These are phyloP conservation scores for Acanthosepion pharaonis DNA, from an alignment of 2,888 invertebrate genomes.

Conservation along the genomic window DNA sequence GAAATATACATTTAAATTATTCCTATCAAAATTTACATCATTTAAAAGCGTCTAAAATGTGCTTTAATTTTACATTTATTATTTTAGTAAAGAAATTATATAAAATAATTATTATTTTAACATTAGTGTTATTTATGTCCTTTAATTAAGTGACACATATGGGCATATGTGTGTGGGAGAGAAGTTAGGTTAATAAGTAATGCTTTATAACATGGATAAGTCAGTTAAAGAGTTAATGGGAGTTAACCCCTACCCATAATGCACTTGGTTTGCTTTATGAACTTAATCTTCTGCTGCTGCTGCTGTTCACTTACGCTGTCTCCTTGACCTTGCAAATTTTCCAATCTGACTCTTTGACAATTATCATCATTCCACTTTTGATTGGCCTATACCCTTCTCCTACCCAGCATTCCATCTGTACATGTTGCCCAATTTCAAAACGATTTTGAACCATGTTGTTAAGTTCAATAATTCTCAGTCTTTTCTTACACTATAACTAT, in stretches of 20 bases:
- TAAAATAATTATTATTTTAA: too few relatives aligned
- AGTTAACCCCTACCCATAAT: not conserved
- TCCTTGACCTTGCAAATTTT: conserved; percentile 12
- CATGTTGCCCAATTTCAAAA: not conserved
- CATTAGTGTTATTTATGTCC: too few relatives aligned
- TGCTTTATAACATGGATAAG: not conserved
- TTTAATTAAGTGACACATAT: too few relatives aligned
- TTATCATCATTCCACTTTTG: not conserved
- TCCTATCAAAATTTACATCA: too few relatives aligned
- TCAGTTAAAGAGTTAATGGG: not conserved
- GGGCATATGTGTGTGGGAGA: too few relatives aligned
- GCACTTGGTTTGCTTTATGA: not conserved
- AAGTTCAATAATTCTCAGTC: not conserved
- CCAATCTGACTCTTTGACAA: not conserved
- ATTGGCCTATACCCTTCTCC: not conserved
- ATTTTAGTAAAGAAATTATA: too few relatives aligned
- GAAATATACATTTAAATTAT: too few relatives aligned
- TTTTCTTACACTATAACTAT: not conserved
- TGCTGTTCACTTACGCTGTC: not conserved
- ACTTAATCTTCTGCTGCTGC: not conserved
- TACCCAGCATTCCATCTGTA: not conserved
- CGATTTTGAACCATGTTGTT: not conserved
- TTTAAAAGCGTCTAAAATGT: too few relatives aligned
- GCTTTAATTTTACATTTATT: too few relatives aligned
- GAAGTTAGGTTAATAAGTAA: not conserved